Base-by-base conservation (phyloP, 2,797 vertebrate genomes). In the Channa striata region DNA sequence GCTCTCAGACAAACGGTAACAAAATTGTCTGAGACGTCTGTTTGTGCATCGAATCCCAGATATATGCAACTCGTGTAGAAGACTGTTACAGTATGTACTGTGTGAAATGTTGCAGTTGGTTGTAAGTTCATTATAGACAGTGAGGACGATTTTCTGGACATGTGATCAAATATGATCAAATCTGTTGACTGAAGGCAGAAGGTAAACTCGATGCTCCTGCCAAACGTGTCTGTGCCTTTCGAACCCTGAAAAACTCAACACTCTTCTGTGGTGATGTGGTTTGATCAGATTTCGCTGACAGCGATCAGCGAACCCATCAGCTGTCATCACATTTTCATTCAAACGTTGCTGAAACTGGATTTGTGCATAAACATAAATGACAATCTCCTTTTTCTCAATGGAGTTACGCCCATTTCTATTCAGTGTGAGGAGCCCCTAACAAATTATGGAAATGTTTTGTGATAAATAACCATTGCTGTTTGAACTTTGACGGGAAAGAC, bases 41-140 rank as follows among this genome's bases (percentile, higher is more conserved):
- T 30, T 4, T 30, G 25, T 30, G 25, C 74, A 59, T 74, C 20
- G 53, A 69, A 80, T 62, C 59, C 61, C 57, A 47, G 49, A 57
- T 36, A 42, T 67, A 71, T 83, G 56, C 48, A 47, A 39, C 56
- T 67, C 25, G 13, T 33, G 16, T 42, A 37, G 50, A 50, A 44
- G 25, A 64, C 11, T 30, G 49, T 36, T 66, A 21, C 25, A 30
- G 25, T 30, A 30, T 42, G 53, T 16, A 43, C 43, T 42, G 50
- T 34, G 21, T 33, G 48, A 11, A 17, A 37, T 17, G 37, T 19
- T 59, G 42, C 51, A 57, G 59, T 20, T 49, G 63, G 1, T 39
- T 25, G 16, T 59, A 44, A 44, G 20, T 72, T 79, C 42, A 43
- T 37, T 42, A 7, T 2, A 4, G 17, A 4, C 25, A 37, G 49